phyloP scores from a whole-genome alignment of 2,113 vertebrate genomes.

The Sialia sialis region DNA sequence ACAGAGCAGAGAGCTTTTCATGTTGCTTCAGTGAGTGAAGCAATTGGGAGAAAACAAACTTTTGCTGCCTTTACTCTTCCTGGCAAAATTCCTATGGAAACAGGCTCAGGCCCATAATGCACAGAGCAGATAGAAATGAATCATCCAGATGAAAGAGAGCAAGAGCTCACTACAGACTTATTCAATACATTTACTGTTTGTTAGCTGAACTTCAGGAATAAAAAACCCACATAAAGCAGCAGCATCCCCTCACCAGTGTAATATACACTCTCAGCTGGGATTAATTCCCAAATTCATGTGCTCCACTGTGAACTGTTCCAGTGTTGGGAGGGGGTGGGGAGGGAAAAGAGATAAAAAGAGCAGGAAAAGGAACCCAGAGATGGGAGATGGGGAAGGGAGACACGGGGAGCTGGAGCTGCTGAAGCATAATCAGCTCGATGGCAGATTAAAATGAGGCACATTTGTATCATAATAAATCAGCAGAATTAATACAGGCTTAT shows the following conservation, averaged over 20 bases:
- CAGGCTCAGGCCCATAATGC: neutral
- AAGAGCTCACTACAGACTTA: neutral
- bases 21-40: neutral
- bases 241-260: neutral
- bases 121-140: neutral
- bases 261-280: neutral
- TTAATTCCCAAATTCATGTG: neutral
- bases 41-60: slow-evolving; percentile 19
- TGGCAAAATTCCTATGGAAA: neutral
- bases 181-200: neutral
- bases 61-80: neutral
- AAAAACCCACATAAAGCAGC: neutral
- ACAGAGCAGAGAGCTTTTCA: neutral
- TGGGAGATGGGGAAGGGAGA: neutral
- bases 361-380: neutral
- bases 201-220: neutral
- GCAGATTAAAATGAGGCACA: neutral
- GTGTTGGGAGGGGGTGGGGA: neutral
- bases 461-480: neutral
- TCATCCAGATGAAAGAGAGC: neutral
- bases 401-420: neutral
- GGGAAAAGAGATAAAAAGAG: neutral
- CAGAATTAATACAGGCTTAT: neutral
- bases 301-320: neutral
- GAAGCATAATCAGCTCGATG: neutral